Evolutionary conservation across 2,888 invertebrate species (phyloP).

Genomic region (Ferrisia virgata): DNA sequence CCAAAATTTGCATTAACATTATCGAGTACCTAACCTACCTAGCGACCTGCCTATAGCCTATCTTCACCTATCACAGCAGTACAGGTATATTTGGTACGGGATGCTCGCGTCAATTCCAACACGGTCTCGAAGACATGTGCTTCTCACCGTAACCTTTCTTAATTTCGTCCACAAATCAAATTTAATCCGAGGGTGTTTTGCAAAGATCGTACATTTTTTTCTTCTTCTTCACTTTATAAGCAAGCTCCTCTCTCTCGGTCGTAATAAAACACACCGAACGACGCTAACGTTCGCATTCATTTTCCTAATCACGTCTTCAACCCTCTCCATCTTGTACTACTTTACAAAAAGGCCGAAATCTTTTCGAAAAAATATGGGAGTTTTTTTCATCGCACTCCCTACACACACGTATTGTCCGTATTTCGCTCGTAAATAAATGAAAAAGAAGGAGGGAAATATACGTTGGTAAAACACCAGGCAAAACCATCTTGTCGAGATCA

Average conservation of each 20-base stretch:
- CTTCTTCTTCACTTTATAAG: not conserved
- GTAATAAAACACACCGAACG: not conserved
- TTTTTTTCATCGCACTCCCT: not conserved
- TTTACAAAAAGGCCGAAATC: not conserved
- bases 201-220: not conserved
- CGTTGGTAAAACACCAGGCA: no score
- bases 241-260: not conserved
- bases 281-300: not conserved
- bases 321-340: not conserved
- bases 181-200: not conserved
- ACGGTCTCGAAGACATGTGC: not conserved
- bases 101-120: not conserved
- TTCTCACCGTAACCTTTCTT: not conserved
- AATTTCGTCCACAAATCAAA: conserved; percentile 6
- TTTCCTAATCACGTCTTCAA: conserved; percentile 1
- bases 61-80: no score
- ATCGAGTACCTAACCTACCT: not conserved
- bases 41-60: no score
- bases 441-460: not conserved
- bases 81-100: not conserved
- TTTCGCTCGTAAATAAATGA: not conserved
- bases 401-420: not conserved
- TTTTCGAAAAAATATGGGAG: not conserved
- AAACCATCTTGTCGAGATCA: not conserved
- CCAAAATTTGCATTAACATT: not conserved